phyloP scores from a whole-genome alignment of 2,113 vertebrate species.

The Urocolius indicus region DNA sequence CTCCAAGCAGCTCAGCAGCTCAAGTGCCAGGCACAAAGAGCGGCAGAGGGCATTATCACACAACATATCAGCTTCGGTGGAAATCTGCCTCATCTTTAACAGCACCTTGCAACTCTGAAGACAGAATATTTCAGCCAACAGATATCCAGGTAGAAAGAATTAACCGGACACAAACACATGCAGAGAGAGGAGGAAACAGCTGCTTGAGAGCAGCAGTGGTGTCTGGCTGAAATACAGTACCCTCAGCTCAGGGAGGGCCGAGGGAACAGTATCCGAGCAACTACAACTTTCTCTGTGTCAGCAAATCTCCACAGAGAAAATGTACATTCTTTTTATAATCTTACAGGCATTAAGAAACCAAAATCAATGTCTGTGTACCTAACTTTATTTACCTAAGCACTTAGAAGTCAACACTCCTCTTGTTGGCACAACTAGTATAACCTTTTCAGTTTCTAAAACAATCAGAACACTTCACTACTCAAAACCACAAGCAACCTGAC shows the following conservation, averaged over 20 bases:
- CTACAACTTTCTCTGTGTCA: not conserved
- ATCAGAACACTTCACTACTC: not conserved
- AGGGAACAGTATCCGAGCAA: not conserved
- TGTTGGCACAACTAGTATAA: not conserved
- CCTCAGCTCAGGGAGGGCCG: accelerated
- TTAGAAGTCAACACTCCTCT: not conserved
- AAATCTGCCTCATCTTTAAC: not conserved
- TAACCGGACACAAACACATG: accelerated
- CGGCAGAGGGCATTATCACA: not conserved
- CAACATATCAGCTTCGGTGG: accelerated
- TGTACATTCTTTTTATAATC: not conserved
- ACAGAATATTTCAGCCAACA: not conserved
- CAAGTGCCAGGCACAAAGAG: not conserved
- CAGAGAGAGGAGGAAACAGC: not conserved
- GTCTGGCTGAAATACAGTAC: accelerated
- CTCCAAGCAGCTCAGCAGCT: not conserved
- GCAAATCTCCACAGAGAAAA: not conserved
- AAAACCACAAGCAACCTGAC: not conserved
- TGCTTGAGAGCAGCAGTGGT: not conserved
- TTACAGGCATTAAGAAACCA: not conserved
- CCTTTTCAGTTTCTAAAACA: not conserved
- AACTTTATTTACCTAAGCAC: not conserved
- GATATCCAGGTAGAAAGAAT: accelerated
- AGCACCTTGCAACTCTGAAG: not conserved
- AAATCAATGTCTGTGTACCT: not conserved